Base-by-base conservation (phyloP, 2,797 vertebrate species). In the Scomberomorus guttatus region DNA sequence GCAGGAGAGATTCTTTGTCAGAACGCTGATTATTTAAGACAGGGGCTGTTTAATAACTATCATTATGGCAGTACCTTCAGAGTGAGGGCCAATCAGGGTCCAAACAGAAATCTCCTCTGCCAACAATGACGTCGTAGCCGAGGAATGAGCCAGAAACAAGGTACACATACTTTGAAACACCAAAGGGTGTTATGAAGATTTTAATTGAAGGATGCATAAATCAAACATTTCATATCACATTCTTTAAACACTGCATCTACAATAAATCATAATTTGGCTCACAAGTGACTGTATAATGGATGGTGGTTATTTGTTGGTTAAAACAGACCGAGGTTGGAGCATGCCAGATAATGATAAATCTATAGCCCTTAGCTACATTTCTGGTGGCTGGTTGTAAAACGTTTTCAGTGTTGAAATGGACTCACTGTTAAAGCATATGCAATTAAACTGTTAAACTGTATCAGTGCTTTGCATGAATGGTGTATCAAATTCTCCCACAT, bases 151-250 rank as follows among this genome's bases (percentile, higher is more conserved):
- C 50, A 73, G 67, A 79, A 59, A 88, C 70, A 59, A 76, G 61
- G 75, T 79, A 81, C 68, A 82, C 81, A 73, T 78, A 75, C 50
- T 87, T 65, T 64, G 52, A 44, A 81, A 81, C 87, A 83, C 50
- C 54, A 79, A 91, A 87, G 75, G 81, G 44, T 65, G 75, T 80
- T 62, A 51, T 85, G 78, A 75, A 79, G 72, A 71, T 76, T 90
- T 87, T 90, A 83, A 90, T 89, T 85, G 80, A 67, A 54, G 62
- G n/a, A 84, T 58, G 44, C 84, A 89, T 92, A 91, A 92, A 94
- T 93, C 91, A 93, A 75, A 92, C 42, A 50, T 72, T 72, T 87
- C 69, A 72, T 34, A 72, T 58, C 75, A 58, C 32, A 29, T 51
- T 61, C 81, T 67, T 81, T 83, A 72, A 80, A 84, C 15, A 32